phyloP scores from a whole-genome alignment of 2,113 vertebrate genomes.

The Macquaria ambigua region DNA sequence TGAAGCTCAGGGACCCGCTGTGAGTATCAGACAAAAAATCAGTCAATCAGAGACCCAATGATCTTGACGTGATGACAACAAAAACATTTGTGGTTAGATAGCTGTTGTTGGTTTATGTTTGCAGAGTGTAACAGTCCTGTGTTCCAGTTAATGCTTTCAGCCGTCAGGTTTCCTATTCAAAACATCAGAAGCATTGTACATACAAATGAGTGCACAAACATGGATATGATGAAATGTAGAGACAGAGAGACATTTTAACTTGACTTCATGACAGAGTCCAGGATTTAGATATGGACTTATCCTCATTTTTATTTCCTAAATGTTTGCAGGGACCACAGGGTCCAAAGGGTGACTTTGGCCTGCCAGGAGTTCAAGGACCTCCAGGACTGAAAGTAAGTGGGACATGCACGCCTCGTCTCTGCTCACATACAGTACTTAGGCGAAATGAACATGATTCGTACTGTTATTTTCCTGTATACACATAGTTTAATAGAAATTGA shows the following conservation, averaged over 20 bases:
- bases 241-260: not conserved
- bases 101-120: not conserved
- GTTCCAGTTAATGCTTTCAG: not conserved
- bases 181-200: not conserved
- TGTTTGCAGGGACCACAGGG: constrained; percentile 87
- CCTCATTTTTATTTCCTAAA: not conserved
- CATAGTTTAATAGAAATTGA: not conserved
- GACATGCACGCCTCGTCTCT: not conserved
- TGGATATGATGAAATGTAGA: not conserved
- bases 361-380: constrained; percentile 87
- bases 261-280: not conserved
- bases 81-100: not conserved
- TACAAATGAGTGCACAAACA: not conserved
- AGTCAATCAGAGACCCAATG: not conserved
- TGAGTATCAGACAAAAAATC: constrained; percentile 53
- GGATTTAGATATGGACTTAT: not conserved
- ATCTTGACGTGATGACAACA: not conserved
- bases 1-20: constrained; percentile 76
- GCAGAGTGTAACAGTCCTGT: not conserved
- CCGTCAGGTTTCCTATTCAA: not conserved
- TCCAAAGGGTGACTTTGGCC: constrained; percentile 89
- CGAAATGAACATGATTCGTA: not conserved
- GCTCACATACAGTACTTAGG: not conserved
- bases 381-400: constrained; percentile 81
- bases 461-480: not conserved